phyloP scores from a whole-genome alignment of 2,113 vertebrate species.

The Tragelaphus strepsiceros region DNA sequence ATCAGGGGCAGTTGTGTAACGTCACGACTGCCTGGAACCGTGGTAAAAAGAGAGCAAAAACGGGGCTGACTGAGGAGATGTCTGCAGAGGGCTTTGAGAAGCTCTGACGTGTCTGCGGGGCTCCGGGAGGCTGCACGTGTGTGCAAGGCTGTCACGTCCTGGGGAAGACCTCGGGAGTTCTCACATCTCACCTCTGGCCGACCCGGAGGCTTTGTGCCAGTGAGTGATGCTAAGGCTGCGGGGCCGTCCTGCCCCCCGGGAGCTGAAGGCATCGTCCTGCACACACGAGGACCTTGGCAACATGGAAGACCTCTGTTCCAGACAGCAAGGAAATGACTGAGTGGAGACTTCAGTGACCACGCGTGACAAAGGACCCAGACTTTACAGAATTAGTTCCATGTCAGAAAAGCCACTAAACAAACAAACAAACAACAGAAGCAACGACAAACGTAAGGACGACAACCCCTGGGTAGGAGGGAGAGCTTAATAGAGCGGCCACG shows the following conservation, averaged over 20 bases:
- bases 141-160: not conserved
- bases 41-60: not conserved
- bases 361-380: not conserved
- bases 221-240: not conserved
- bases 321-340: not conserved
- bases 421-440: not conserved
- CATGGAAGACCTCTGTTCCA: not conserved
- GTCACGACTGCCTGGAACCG: not conserved
- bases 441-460: no score
- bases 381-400: not conserved
- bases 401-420: not conserved
- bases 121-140: no score
- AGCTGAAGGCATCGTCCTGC: not conserved
- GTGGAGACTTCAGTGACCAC: not conserved
- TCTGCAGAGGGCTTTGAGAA: not conserved
- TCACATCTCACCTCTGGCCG: not conserved
- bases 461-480: not conserved
- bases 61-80: accelerated
- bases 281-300: not conserved
- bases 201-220: not conserved
- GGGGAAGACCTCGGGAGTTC: not conserved
- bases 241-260: no score
- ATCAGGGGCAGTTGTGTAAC: not conserved
- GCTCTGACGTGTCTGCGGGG: not conserved
- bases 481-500: not conserved